These are phyloP conservation scores for Diarsia brunnea DNA, from an alignment of 2,888 invertebrate species.

Conservation along the genomic window DNA sequence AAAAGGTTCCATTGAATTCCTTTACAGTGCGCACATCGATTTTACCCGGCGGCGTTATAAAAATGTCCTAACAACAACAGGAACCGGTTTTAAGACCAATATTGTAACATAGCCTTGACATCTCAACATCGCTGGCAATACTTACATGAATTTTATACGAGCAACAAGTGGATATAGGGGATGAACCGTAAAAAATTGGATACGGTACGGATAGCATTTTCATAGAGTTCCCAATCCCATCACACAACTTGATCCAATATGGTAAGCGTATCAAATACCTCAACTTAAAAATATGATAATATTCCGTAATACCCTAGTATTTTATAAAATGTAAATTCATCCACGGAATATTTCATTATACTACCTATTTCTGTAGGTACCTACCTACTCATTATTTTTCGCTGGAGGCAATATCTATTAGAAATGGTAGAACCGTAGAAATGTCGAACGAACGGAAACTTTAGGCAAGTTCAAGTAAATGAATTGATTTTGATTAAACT, in stretches of 20 bases:
- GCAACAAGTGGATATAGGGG: not conserved
- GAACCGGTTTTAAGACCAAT: slow-evolving; percentile 1
- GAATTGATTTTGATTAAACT: slow-evolving; percentile 24
- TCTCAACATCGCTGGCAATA: not conserved
- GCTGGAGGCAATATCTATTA: not conserved
- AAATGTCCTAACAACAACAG: not conserved
- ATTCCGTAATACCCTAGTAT: not conserved
- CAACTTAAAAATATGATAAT: not conserved
- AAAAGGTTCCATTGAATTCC: not conserved
- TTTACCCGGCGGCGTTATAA: not conserved
- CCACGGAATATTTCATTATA: not conserved
- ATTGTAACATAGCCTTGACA: slow-evolving; percentile 5
- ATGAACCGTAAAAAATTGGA: not conserved
- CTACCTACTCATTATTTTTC: not conserved
- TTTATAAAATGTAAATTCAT: slow-evolving; percentile 1
- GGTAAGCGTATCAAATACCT: slow-evolving; percentile 4
- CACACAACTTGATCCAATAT: slow-evolving; percentile 13
- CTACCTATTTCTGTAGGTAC: not conserved
- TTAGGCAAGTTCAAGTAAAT: slow-evolving; percentile 4
- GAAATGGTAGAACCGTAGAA: not conserved
- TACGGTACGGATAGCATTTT: slow-evolving; percentile 7
- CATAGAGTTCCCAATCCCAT: not conserved
- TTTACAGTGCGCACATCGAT: not conserved
- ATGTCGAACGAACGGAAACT: slow-evolving; percentile 23
- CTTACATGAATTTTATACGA: slow-evolving; percentile 3